phyloP scores from a whole-genome alignment of 2,888 invertebrate species.

The Drosophila kuntzei region DNA sequence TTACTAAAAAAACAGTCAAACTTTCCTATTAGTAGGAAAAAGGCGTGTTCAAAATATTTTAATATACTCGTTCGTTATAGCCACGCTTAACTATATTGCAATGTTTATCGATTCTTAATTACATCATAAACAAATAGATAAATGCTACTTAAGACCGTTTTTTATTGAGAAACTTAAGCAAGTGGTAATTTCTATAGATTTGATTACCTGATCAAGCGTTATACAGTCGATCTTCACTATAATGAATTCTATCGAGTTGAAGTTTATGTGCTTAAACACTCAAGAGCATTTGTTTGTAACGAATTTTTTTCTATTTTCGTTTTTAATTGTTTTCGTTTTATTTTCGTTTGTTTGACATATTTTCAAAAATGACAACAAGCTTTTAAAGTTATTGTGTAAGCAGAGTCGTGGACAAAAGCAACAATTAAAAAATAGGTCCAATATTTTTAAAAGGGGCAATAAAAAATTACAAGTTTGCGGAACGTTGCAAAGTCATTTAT shows the following conservation, averaged over 20 bases:
- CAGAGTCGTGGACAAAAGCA: neutral
- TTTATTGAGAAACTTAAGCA: conserved; percentile 1
- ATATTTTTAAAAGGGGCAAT: neutral
- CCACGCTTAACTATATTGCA: neutral
- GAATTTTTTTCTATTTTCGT: neutral
- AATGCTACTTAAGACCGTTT: conserved; percentile 8
- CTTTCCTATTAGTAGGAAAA: neutral
- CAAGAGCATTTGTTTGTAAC: neutral
- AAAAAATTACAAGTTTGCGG: neutral
- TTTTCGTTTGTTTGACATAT: neutral
- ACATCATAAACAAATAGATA: conserved; percentile 14
- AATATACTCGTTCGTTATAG: neutral
- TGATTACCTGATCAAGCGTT: conserved; percentile 2
- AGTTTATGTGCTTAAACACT: neutral
- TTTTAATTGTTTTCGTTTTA: neutral
- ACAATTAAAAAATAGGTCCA: neutral
- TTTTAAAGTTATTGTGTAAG: neutral
- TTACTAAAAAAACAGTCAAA: neutral
- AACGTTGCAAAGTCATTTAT: neutral
- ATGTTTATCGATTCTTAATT: conserved; percentile 13
- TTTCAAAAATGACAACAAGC: neutral
- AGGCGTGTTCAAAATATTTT: neutral
- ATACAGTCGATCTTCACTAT: neutral
- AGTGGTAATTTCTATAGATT: conserved; percentile 7
- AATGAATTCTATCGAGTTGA: neutral